phyloP scores from a whole-genome alignment of 2,113 vertebrate genomes.

The Tenebrosternarchus preto region DNA sequence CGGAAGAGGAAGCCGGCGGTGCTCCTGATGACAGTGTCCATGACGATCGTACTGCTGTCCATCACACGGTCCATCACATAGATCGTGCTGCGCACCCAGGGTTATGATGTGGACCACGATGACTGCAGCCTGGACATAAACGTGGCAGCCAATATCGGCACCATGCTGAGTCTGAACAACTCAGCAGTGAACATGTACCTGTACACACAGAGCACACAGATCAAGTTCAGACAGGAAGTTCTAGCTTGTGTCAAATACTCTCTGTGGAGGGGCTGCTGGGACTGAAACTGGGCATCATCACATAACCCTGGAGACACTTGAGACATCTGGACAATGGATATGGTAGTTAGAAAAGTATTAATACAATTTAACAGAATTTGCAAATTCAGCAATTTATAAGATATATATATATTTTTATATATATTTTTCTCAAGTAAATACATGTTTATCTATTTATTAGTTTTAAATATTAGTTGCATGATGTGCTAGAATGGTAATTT shows the following conservation, averaged over 20 bases:
- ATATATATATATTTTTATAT: too few species aligned
- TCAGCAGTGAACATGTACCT: conserved; percentile 69
- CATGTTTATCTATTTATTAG: too few species aligned
- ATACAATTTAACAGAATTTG: too few species aligned
- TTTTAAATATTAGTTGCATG: too few species aligned
- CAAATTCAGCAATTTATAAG: too few species aligned
- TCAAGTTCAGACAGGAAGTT: conserved; percentile 64
- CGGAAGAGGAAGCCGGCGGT: conserved; percentile 65
- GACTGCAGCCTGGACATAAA: conserved; percentile 67
- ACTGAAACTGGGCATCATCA: not conserved
- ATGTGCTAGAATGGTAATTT: too few species aligned
- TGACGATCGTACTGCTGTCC: conserved; percentile 66
- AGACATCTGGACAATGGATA: not conserved
- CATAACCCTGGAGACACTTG: not conserved
- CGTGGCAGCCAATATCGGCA: conserved; percentile 65
- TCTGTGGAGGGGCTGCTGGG: conserved; percentile 17
- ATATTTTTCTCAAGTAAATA: too few species aligned
- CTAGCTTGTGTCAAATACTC: conserved; percentile 44
- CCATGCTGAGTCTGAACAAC: conserved; percentile 70
- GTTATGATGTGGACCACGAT: conserved; percentile 55
- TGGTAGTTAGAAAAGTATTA: too few species aligned
- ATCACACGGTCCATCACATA: conserved; percentile 65
- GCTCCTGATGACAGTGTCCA: conserved; percentile 66
- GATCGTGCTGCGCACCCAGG: conserved; percentile 63
- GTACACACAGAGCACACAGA: conserved; percentile 68